Evolutionary conservation across 2,797 vertebrate species (phyloP).

Genomic region (Clarias pachynema): DNA sequence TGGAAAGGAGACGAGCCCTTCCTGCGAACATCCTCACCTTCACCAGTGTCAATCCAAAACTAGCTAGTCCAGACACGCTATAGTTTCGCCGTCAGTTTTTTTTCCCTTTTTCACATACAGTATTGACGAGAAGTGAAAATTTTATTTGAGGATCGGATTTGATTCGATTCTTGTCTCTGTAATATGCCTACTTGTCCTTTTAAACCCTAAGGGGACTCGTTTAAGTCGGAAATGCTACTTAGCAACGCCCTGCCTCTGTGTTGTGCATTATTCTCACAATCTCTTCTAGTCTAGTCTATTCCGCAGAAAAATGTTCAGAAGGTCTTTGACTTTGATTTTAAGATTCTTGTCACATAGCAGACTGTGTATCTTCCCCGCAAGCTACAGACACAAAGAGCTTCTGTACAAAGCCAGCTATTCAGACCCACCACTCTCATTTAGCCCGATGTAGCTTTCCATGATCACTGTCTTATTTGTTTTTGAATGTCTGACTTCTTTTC

Average conservation of each 20-base stretch:
- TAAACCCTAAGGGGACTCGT: slow-evolving; percentile 35
- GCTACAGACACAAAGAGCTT: slow-evolving; percentile 26
- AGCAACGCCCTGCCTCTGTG: slow-evolving; percentile 8
- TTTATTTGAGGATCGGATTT: slow-evolving; percentile 41
- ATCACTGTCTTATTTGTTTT: slow-evolving; percentile 10
- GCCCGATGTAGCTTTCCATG: background rate
- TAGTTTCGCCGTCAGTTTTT: slow-evolving; percentile 39
- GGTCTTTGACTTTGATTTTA: slow-evolving; percentile 33
- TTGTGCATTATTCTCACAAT: slow-evolving; percentile 9
- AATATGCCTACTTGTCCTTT: slow-evolving; percentile 56
- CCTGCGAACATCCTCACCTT: slow-evolving; percentile 1
- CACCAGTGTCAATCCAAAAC: background rate
- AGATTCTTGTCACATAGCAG: slow-evolving; percentile 34
- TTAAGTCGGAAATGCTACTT: slow-evolving; percentile 47
- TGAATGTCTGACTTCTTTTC: slow-evolving; percentile 38
- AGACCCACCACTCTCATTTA: background rate
- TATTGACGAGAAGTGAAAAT: slow-evolving; percentile 53
- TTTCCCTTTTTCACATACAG: background rate
- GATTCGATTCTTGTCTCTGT: slow-evolving; percentile 57
- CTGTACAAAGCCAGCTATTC: slow-evolving; percentile 25
- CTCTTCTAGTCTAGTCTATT: slow-evolving; percentile 9
- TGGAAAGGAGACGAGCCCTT: slow-evolving; percentile 3
- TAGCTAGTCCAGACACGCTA: slow-evolving; percentile 4
- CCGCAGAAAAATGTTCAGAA: slow-evolving; percentile 25
- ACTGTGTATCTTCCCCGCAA: background rate